A percentile compares a stretch with the other conserved stretches of the same genome.
These are phyloP conservation scores for Struthidea cinerea DNA, from an alignment of 2,113 vertebrate genomes.

Conservation along the genomic window DNA sequence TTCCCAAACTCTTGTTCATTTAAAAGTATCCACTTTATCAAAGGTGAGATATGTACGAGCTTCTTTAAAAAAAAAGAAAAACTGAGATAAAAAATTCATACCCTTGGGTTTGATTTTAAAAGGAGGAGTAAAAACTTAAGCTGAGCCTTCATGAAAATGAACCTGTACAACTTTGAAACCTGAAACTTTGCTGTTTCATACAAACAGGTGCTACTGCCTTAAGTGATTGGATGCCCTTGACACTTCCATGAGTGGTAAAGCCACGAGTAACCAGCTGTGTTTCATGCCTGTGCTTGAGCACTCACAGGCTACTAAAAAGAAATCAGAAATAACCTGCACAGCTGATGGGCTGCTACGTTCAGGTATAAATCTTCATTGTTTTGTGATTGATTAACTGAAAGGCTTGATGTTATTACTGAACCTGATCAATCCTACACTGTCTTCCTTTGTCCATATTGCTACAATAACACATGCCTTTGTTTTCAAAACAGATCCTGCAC, in stretches of 20 bases:
- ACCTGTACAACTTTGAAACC: background rate
- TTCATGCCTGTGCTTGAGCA: background rate
- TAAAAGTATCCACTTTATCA: background rate
- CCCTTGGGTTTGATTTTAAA: background rate
- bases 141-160: background rate
- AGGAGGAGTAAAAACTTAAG: background rate
- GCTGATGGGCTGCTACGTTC: background rate
- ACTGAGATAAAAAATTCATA: background rate
- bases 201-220: constrained; percentile 17
- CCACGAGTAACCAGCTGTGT: background rate
- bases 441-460: background rate
- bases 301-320: background rate
- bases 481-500: background rate
- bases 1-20: background rate
- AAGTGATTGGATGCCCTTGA: background rate
- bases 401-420: background rate
- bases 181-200: background rate
- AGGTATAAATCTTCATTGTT: background rate
- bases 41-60: background rate
- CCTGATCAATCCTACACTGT: background rate
- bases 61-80: background rate
- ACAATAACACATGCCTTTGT: background rate
- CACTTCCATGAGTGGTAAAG: background rate
- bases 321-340: background rate
- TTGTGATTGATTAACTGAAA: background rate